These are phyloP conservation scores for Gavia stellata DNA, from an alignment of 2,113 vertebrate species.

Conservation along the genomic window DNA sequence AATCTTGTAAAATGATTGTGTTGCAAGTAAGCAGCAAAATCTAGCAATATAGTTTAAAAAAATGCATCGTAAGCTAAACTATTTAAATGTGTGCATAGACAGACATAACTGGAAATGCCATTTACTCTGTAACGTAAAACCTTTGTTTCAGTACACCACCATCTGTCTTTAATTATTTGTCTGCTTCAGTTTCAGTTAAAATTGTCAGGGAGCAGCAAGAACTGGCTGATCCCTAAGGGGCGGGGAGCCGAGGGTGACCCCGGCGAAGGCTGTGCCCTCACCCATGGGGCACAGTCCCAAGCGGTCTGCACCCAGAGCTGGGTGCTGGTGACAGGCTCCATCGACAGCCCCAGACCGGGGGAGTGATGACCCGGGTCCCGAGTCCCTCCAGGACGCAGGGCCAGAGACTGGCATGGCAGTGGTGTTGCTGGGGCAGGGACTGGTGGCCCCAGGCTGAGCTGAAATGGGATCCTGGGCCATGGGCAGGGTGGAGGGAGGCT, in stretches of 20 bases:
- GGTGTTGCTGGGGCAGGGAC: neutral
- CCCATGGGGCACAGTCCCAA: neutral
- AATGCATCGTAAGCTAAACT: neutral
- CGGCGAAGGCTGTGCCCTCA: neutral
- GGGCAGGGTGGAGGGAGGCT: neutral
- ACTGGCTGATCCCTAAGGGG: neutral
- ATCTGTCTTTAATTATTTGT: neutral
- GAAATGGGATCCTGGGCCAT: neutral
- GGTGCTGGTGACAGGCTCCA: neutral
- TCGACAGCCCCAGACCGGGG: neutral
- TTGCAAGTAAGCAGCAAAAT: neutral
- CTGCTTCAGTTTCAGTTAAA: neutral
- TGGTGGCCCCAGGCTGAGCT: neutral
- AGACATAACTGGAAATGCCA: neutral
- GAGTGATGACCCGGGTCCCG: neutral
- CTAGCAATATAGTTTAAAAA: neutral
- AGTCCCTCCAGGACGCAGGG: neutral
- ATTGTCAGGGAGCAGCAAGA: neutral
- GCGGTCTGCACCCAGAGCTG: neutral
- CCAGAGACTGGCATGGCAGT: accelerated
- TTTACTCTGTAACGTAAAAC: neutral
- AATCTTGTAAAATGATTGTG: neutral
- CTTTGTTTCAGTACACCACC: neutral
- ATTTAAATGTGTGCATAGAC: neutral
- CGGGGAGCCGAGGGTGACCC: accelerated